phyloP scores from a whole-genome alignment of 1,140 invertebrate species.

The Drosophila sucinea region DNA sequence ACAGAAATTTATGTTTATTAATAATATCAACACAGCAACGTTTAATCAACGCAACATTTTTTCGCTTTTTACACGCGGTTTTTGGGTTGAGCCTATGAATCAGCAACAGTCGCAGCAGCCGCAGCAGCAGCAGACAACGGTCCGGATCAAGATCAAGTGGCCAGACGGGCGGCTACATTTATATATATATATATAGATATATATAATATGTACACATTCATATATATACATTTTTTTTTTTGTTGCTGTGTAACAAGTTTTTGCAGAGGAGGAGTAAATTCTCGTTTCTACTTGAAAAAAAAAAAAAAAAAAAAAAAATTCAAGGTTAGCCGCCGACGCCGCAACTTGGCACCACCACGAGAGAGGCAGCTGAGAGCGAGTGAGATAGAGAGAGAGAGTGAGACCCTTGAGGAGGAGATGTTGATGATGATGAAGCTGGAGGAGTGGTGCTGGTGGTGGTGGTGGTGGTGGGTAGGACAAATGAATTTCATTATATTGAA shows the following conservation, averaged over 20 bases:
- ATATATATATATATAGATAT: conserved; percentile 26
- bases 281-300: conserved; percentile 72
- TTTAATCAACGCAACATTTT: conserved; percentile 65
- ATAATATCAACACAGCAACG: conserved; percentile 75
- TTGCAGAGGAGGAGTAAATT: conserved; percentile 76
- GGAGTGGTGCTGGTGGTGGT: neutral
- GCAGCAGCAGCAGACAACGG: conserved; percentile 21
- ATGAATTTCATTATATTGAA: conserved; percentile 81
- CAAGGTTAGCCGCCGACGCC: conserved; percentile 69
- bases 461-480: conserved; percentile 59
- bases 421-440: conserved; percentile 10
- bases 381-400: conserved; percentile 15
- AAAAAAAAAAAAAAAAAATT: conserved; percentile 58
- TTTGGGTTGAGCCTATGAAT: conserved; percentile 67
- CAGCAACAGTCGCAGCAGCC: conserved; percentile 31
- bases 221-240: conserved; percentile 39
- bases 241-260: conserved; percentile 78
- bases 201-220: conserved; percentile 36
- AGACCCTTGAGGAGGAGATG: conserved; percentile 24
- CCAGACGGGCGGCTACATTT: conserved; percentile 11
- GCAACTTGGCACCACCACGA: conserved; percentile 42
- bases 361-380: conserved; percentile 32
- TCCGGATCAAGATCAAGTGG: conserved; percentile 64
- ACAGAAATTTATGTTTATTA: conserved; percentile 77
- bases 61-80: conserved; percentile 3